Evolutionary conservation across 2,113 vertebrate genomes (phyloP).

Genomic region (Corvus cornix): DNA sequence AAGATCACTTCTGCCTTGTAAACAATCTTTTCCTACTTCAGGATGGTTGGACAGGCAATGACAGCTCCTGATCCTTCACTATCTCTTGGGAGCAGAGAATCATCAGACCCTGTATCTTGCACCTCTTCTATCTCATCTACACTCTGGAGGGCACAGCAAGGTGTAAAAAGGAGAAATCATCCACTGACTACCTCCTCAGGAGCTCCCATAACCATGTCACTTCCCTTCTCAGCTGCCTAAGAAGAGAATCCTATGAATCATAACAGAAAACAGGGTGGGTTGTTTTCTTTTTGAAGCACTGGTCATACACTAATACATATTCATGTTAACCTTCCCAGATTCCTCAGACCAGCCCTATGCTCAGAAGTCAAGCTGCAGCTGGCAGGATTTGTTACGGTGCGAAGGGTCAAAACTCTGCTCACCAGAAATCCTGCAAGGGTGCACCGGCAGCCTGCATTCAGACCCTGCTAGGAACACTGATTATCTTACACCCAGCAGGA

Average conservation of each 20-base stretch:
- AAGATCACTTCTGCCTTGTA: background rate
- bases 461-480: background rate
- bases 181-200: background rate
- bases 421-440: background rate
- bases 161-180: background rate
- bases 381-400: background rate
- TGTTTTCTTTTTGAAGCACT: background rate
- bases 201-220: background rate
- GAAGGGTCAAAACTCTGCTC: background rate
- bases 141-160: background rate
- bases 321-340: background rate
- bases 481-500: background rate
- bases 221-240: background rate
- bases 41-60: background rate
- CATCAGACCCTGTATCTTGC: background rate
- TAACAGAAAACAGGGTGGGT: background rate
- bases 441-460: background rate
- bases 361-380: conserved; percentile 17
- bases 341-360: background rate
- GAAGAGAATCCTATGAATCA: background rate
- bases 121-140: background rate
- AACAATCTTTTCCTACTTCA: background rate
- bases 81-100: background rate
- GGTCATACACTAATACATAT: background rate
- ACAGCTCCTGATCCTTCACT: background rate